phyloP scores from a whole-genome alignment of 2,113 vertebrate genomes.

The Megaceryle maxima region DNA sequence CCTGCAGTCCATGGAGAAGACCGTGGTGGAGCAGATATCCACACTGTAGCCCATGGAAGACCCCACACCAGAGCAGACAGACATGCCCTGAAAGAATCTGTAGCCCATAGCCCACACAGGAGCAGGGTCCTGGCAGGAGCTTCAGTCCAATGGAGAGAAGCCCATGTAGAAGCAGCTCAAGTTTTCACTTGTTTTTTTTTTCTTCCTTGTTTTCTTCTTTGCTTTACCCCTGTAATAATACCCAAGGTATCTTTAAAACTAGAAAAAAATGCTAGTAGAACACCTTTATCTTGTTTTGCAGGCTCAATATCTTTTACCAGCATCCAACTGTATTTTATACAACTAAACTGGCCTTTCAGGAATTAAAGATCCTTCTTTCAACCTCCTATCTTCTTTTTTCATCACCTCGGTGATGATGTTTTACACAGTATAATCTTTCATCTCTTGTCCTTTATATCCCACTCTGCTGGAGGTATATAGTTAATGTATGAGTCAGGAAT shows the following conservation, averaged over 20 bases:
- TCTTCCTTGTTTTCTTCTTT: neutral
- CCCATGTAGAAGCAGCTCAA: neutral
- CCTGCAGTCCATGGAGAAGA: neutral
- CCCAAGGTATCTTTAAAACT: neutral
- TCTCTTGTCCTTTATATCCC: neutral
- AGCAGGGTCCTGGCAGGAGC: neutral
- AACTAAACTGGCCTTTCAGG: neutral
- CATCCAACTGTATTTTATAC: neutral
- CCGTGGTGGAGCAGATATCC: neutral
- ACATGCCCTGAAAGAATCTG: neutral
- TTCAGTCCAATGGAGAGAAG: fast-evolving
- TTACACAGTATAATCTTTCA: neutral
- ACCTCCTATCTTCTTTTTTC: neutral
- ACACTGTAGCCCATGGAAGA: neutral
- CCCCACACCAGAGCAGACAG: neutral
- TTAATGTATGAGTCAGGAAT: neutral
- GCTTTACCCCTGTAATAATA: neutral
- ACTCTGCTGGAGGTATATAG: neutral
- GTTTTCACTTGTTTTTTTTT: neutral
- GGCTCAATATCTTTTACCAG: neutral
- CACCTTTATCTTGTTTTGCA: neutral
- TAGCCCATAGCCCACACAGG: fast-evolving
- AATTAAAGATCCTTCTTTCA: neutral
- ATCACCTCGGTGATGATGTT: neutral
- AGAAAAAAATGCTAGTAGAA: neutral